phyloP scores from a whole-genome alignment of 2,797 vertebrate species.

The Pantherophis alleghaniensis region DNA sequence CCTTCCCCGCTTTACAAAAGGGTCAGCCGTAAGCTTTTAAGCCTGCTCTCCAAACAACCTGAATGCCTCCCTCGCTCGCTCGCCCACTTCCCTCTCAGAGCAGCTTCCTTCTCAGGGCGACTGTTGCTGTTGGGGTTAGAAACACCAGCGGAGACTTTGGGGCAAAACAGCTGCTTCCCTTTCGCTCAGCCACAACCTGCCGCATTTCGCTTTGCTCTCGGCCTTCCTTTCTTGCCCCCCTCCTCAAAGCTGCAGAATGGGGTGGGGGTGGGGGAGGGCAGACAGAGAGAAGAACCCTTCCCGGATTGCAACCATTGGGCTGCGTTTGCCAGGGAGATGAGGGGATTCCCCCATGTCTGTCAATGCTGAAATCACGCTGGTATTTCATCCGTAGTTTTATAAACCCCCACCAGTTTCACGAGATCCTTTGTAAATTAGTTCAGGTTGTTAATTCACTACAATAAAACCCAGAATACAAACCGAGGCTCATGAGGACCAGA shows the following conservation, averaged over 20 bases:
- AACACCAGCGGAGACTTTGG: not conserved
- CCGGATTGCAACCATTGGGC: too few species aligned
- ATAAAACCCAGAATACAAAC: not conserved
- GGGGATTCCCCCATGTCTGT: too few species aligned
- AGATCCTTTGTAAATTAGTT: too few species aligned
- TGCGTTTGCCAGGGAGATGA: too few species aligned
- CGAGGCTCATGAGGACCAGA: not conserved
- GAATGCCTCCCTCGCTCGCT: constrained; percentile 22
- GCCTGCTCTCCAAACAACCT: constrained; percentile 50
- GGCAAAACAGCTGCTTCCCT: constrained; percentile 42
- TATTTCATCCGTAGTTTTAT: not conserved
- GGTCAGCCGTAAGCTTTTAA: constrained; percentile 58
- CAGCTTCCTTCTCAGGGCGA: constrained; percentile 37
- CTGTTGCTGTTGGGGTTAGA: constrained; percentile 55
- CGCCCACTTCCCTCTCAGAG: not conserved
- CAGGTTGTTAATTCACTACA: not conserved
- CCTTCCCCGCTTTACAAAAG: constrained; percentile 12
- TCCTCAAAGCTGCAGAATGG: not conserved
- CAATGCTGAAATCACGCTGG: not conserved
- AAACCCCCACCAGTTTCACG: not conserved
- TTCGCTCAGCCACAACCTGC: constrained; percentile 30
- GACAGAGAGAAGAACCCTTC: not conserved
- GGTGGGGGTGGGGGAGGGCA: not conserved
- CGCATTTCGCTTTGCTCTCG: constrained; percentile 30
- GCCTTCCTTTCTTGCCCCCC: constrained; percentile 27